phyloP scores from a whole-genome alignment of 2,113 vertebrate species.

The Ictalurus furcatus region DNA sequence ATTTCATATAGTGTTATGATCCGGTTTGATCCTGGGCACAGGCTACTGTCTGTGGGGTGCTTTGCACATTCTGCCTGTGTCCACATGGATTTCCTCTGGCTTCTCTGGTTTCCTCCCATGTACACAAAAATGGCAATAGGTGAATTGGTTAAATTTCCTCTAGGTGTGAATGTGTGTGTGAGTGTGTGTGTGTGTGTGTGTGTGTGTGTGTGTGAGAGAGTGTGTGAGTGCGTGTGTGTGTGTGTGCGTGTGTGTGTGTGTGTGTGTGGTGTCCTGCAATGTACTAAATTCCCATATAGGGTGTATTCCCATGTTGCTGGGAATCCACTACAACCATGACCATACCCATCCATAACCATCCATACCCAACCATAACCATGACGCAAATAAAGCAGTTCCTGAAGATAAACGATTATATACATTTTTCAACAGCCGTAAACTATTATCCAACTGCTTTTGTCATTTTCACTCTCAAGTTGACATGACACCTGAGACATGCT shows the following conservation, averaged over 20 bases:
- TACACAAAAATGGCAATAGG: background rate
- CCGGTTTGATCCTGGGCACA: background rate
- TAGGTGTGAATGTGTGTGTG: background rate
- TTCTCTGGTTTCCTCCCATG: background rate
- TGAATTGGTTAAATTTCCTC: background rate
- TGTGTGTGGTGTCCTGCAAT: background rate
- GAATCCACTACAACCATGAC: background rate
- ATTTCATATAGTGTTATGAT: no score
- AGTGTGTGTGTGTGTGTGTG: background rate
- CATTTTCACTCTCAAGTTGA: background rate
- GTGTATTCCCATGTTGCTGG: background rate
- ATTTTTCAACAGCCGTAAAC: background rate
- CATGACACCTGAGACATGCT: background rate
- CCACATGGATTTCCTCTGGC: background rate
- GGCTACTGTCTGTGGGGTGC: background rate
- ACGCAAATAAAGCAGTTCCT: background rate
- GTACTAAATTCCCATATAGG: background rate
- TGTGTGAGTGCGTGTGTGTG: background rate
- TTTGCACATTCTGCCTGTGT: background rate
- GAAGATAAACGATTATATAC: background rate
- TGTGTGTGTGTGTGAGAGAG: background rate
- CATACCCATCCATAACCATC: no score
- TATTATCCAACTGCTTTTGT: background rate
- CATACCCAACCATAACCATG: no score
- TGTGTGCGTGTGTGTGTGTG: background rate